Evolutionary conservation across 2,797 vertebrate species (phyloP).

Genomic region (Anguilla anguilla): DNA sequence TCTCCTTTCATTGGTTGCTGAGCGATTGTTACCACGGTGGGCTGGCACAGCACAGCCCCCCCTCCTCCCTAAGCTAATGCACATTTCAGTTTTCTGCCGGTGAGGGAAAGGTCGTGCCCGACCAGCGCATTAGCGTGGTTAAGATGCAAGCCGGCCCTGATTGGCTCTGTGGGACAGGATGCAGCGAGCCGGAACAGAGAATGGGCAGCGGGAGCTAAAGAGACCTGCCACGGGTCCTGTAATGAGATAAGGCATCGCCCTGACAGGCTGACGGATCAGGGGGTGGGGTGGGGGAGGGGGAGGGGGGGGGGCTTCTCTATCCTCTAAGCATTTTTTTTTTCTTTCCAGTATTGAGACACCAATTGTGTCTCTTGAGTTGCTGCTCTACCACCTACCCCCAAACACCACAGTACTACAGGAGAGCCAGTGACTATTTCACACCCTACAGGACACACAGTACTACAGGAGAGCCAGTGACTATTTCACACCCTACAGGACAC

Average conservation of each 20-base stretch:
- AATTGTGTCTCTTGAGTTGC: neutral
- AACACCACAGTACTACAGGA: too few relatives aligned
- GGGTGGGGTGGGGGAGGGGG: neutral
- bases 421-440: too few relatives aligned
- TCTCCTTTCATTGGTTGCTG: neutral
- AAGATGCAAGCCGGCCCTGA: slow-evolving; percentile 39
- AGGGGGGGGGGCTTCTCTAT: neutral
- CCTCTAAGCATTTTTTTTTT: neutral
- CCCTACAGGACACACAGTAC: too few relatives aligned
- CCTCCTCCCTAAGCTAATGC: slow-evolving; percentile 42
- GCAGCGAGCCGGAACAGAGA: slow-evolving; percentile 36
- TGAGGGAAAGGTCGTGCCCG: slow-evolving; percentile 47
- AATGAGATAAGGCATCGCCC: slow-evolving; percentile 30
- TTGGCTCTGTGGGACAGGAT: slow-evolving; percentile 36
- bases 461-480: too few relatives aligned
- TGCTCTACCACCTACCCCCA: too few relatives aligned
- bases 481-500: too few relatives aligned
- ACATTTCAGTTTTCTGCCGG: slow-evolving; percentile 28
- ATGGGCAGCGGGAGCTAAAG: slow-evolving; percentile 21
- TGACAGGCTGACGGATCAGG: slow-evolving; percentile 26
- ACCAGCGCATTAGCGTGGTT: slow-evolving; percentile 40
- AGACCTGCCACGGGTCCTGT: slow-evolving; percentile 37
- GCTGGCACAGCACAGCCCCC: too few relatives aligned
- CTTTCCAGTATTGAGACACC: neutral
- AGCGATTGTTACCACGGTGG: neutral